Evolutionary conservation across 2,113 vertebrate species (phyloP), one percentile per base, ranked within the genome.

Genomic region (Leptodactylus fuscus): DNA sequence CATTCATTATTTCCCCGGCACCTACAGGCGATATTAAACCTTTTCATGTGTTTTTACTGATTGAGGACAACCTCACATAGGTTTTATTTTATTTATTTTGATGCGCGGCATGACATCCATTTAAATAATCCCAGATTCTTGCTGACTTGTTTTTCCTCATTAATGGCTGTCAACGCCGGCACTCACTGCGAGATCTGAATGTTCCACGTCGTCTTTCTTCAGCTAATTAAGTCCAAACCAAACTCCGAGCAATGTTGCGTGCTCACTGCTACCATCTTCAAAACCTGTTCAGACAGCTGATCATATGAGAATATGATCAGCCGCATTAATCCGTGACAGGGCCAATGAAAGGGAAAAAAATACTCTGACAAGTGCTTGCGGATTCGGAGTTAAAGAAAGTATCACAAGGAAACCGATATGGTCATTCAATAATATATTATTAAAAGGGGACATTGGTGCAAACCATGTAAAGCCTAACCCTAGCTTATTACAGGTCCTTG

Each of bases 91-190:
- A 82, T 44, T 44, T 80, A 51, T 60, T 71, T 71, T 32, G 24
- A 69, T 11, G 5, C 29, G 2, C 32, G 22, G 60, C 20, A 41
- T 73, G 41, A 32, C 32, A 85, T 58, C 9, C 62, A 27, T 81
- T 71, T 73, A 34, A 86, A 60, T 46, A 80, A 46, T 81, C 51
- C 46, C 38, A 41, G 49, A 55, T 85, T 85, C 65, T 79, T 85
- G 84, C 84, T 81, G 49, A 81, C 76, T 86, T 81, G 76, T 79
- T 60, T 86, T 81, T 36, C 67, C 27, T 55, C 78, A 58, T 80
- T 86, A 81, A 86, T 86, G 53, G 77, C 84, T 86, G 84, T 86
- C 84, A 86, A 58, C 84, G 32, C 84, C 84, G 71, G 76, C 65
- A 73, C 32, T 80, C 84, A 78, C n/a, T 60, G 77, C 24, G 24